These are phyloP conservation scores for Strix aluco DNA, from an alignment of 2,113 vertebrate genomes.

Conservation along the genomic window DNA sequence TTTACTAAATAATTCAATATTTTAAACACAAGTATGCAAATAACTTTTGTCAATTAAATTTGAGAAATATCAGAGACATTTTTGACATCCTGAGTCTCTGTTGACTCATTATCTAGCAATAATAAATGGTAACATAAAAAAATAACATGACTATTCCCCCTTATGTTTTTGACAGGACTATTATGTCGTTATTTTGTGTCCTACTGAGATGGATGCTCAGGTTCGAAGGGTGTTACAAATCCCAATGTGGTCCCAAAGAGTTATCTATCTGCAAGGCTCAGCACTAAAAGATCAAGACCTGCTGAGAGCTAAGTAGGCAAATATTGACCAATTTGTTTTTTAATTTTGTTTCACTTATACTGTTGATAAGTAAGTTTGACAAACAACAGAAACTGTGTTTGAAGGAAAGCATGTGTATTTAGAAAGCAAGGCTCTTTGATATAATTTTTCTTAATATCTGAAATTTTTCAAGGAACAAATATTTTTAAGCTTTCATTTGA, in stretches of 20 bases:
- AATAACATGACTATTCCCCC: background rate
- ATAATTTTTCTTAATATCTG: background rate
- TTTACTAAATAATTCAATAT: background rate
- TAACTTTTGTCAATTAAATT: background rate
- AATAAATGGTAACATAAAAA: background rate
- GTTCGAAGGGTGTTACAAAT: conserved; percentile 85
- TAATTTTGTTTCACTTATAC: background rate
- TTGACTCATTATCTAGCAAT: background rate
- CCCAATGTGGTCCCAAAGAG: conserved; percentile 88
- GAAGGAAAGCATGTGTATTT: background rate
- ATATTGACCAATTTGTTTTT: background rate
- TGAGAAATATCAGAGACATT: background rate
- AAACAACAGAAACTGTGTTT: background rate
- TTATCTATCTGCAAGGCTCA: conserved; percentile 86
- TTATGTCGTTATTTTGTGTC: conserved; percentile 86
- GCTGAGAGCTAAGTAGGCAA: conserved; percentile 84
- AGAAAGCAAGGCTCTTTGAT: background rate
- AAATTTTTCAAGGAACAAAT: background rate
- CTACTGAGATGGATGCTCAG: conserved; percentile 84
- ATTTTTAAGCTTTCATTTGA: background rate
- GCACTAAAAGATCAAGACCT: conserved; percentile 87
- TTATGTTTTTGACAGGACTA: conserved; percentile 76
- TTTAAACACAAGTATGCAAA: background rate
- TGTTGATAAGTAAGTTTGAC: background rate
- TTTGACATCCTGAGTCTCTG: background rate